Evolutionary conservation across 1,140 invertebrate genomes (phyloP).

Genomic region (Conus betulinus): DNA sequence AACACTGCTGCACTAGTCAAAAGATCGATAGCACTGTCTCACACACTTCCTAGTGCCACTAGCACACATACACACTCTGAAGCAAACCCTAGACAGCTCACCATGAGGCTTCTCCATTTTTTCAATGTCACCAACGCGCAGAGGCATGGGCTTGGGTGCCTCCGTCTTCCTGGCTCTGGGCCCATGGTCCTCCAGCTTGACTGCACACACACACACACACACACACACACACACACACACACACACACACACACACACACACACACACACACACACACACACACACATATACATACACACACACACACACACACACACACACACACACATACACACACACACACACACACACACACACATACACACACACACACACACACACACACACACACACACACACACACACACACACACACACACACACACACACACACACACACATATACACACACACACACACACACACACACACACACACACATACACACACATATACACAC

Average conservation of each 20-base stretch:
- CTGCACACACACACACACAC: slow-evolving; percentile 76
- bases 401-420: slow-evolving; percentile 57
- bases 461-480: slow-evolving; percentile 57
- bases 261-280: slow-evolving; percentile 57
- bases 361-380: slow-evolving; percentile 57
- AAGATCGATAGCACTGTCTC: background rate
- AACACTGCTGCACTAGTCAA: background rate
- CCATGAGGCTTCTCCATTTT: slow-evolving; percentile 23
- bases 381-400: slow-evolving; percentile 57
- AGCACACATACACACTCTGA: slow-evolving; percentile 2
- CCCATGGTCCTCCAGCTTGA: slow-evolving; percentile 85
- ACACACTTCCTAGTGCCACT: background rate
- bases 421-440: slow-evolving; percentile 57
- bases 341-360: slow-evolving; percentile 57
- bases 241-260: too few relatives aligned
- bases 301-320: slow-evolving; percentile 57
- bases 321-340: slow-evolving; percentile 57
- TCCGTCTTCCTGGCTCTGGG: slow-evolving; percentile 78
- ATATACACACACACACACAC: slow-evolving; percentile 57
- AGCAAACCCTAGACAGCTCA: background rate
- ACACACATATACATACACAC: slow-evolving; percentile 35
- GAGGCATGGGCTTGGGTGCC: slow-evolving; percentile 78
- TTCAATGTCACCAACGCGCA: slow-evolving; percentile 77
- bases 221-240: slow-evolving; percentile 77
- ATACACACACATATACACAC: slow-evolving; percentile 56